Evolutionary conservation across 2,888 invertebrate genomes (phyloP).

Genomic region (Idaea dimidiata): DNA sequence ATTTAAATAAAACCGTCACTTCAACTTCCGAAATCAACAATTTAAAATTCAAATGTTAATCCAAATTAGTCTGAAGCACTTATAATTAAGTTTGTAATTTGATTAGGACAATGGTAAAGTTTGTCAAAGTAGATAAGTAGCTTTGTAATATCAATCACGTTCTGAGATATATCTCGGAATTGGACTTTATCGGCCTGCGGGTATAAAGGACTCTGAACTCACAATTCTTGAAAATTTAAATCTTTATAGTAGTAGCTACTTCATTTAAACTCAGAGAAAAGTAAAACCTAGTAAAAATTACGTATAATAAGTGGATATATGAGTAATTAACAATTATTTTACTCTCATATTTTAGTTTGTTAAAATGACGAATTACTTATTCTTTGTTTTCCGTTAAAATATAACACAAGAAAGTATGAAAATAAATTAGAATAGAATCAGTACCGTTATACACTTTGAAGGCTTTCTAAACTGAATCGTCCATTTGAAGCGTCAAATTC

Average conservation of each 20-base stretch:
- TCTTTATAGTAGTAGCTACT: slow-evolving; percentile 39
- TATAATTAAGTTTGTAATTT: slow-evolving; percentile 2
- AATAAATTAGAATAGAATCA: not conserved
- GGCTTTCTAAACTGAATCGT: slow-evolving; percentile 9
- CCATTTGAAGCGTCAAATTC: slow-evolving; percentile 16
- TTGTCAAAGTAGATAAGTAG: slow-evolving; percentile 2
- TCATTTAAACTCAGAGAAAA: slow-evolving; percentile 39
- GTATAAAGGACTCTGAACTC: slow-evolving; percentile 31
- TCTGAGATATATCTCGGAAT: slow-evolving; percentile 19
- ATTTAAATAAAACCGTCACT: slow-evolving; percentile 37
- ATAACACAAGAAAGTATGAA: no score
- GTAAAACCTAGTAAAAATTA: no score
- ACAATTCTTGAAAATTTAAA: slow-evolving; percentile 40
- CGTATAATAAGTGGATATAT: no score
- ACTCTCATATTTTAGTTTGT: no score
- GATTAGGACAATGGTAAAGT: slow-evolving; percentile 1
- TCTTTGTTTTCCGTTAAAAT: no score
- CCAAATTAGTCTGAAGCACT: not conserved
- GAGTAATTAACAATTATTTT: no score
- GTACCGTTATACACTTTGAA: slow-evolving; percentile 4
- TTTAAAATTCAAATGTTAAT: not conserved
- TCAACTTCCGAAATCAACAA: slow-evolving; percentile 12
- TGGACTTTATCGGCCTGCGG: slow-evolving; percentile 29
- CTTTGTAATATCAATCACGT: slow-evolving; percentile 16
- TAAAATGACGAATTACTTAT: no score